These are phyloP conservation scores for Monomorium pharaonis DNA, from an alignment of 1,140 invertebrate species.

Conservation along the genomic window DNA sequence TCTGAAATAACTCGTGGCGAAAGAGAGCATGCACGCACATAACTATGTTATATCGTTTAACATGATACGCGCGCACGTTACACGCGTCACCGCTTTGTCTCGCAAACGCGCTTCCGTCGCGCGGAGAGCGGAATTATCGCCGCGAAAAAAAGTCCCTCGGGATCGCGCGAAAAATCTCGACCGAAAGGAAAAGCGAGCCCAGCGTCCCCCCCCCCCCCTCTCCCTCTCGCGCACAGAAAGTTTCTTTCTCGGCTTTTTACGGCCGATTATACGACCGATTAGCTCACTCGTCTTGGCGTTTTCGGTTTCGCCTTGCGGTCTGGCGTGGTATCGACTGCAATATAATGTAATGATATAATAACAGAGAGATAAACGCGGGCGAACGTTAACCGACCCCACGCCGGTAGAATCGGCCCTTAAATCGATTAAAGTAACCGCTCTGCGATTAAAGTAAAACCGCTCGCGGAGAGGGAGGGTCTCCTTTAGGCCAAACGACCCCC, in stretches of 20 bases:
- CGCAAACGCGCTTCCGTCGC: constrained; percentile 13
- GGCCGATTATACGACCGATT: background rate
- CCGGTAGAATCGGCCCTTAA: constrained; percentile 1
- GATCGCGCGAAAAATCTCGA: background rate
- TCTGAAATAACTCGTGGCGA: constrained; percentile 27
- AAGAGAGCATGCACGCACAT: constrained; percentile 36
- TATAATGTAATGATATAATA: constrained; percentile 1
- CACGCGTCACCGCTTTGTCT: constrained; percentile 26
- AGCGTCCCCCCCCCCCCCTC: background rate
- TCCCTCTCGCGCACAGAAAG: background rate
- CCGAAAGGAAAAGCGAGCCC: background rate
- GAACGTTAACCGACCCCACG: background rate
- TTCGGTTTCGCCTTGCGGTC: background rate
- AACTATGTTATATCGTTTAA: constrained; percentile 23
- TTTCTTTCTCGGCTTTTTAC: background rate
- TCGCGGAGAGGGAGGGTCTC: background rate
- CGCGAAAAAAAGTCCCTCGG: background rate
- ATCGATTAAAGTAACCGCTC: constrained; percentile 2
- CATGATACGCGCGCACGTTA: background rate
- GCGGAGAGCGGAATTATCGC: constrained; percentile 20
- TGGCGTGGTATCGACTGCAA: background rate
- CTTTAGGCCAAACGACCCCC: background rate
- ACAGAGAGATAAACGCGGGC: background rate
- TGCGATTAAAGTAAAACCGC: background rate
- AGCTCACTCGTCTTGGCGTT: background rate